phyloP scores from a whole-genome alignment of 2,888 invertebrate species.

The Tubulanus polymorphus region DNA sequence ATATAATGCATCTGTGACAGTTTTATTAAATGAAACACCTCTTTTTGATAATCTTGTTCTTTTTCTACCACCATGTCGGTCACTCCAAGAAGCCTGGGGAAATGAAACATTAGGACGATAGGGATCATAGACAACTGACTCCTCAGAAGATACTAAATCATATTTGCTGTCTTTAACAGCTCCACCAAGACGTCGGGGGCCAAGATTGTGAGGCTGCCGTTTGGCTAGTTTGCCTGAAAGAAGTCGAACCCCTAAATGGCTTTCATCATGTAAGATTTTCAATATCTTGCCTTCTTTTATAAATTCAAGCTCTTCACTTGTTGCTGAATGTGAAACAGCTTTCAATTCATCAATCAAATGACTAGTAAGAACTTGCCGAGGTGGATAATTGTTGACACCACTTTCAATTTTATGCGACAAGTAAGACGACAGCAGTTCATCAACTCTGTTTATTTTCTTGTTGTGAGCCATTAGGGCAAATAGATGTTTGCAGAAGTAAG shows the following conservation, averaged over 20 bases:
- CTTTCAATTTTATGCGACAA: not conserved
- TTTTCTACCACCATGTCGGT: too few species aligned
- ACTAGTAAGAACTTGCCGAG: too few species aligned
- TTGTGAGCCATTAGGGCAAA: not conserved
- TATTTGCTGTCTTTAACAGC: too few species aligned
- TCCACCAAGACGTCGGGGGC: not conserved
- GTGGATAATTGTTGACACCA: not conserved
- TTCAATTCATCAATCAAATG: not conserved
- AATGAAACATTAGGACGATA: too few species aligned
- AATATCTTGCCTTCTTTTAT: not conserved
- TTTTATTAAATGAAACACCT: too few species aligned
- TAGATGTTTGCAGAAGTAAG: slow-evolving; percentile 3
- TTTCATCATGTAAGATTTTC: not conserved
- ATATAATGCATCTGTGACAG: too few species aligned
- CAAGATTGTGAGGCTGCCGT: not conserved
- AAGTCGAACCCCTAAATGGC: not conserved
- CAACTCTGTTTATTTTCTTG: not conserved
- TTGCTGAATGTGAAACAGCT: not conserved
- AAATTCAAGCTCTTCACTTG: not conserved
- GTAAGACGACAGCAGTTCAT: not conserved
- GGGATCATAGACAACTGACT: too few species aligned
- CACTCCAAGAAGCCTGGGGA: too few species aligned
- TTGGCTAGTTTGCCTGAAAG: not conserved
- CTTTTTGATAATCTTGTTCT: too few species aligned
- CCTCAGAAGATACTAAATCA: too few species aligned